Evolutionary conservation across 2,113 vertebrate species (phyloP).

Genomic region (Hucho hucho): DNA sequence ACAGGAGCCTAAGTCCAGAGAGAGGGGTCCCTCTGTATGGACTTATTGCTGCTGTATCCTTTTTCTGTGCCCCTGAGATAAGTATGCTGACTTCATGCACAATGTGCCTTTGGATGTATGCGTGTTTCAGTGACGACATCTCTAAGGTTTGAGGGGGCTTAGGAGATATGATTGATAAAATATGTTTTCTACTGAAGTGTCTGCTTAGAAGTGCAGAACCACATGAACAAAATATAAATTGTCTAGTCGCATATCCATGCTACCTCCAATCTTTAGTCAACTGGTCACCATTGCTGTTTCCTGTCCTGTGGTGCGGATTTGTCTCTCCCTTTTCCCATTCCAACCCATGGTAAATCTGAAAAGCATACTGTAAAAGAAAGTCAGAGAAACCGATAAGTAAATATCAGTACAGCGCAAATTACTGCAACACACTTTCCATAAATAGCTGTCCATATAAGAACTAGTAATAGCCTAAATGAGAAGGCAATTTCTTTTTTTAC

Average conservation of each 20-base stretch:
- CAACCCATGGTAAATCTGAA: conserved; percentile 1
- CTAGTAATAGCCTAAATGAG: background rate
- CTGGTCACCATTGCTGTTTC: background rate
- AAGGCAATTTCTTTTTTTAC: background rate
- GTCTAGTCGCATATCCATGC: background rate
- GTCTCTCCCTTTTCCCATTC: background rate
- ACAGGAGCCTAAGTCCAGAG: background rate
- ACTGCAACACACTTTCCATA: background rate
- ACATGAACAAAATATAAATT: background rate
- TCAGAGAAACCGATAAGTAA: background rate
- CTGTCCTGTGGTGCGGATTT: conserved; percentile 18
- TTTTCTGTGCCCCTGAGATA: too few relatives aligned
- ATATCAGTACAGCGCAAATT: background rate
- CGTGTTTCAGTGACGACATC: background rate
- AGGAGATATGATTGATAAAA: background rate
- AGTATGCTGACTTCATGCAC: background rate
- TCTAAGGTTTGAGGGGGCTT: conserved; percentile 10
- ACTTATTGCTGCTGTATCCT: background rate
- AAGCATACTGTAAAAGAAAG: background rate
- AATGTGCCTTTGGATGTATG: background rate
- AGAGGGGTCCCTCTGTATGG: background rate
- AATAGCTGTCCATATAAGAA: background rate
- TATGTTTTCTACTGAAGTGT: background rate
- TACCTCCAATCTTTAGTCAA: conserved; percentile 8
- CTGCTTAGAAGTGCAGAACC: background rate